Percentiles rank a stretch among this genome's conserved stretches.
Conservation (phyloP, 2,888 invertebrate species). For the Cosmopolites sordidus region DNA sequence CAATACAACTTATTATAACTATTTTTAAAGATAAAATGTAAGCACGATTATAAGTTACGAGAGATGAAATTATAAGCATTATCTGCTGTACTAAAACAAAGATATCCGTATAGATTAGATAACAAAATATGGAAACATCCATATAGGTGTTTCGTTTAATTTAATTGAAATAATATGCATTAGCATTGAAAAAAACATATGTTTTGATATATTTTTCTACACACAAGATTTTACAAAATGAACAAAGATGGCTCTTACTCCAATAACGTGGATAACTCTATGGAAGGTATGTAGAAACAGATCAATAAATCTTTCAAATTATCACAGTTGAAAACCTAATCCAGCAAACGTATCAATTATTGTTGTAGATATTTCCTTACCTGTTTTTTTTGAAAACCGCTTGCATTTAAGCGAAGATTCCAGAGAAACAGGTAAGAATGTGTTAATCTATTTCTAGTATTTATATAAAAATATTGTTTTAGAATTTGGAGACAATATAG, state of each 20-base stretch:
- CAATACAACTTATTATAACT: too few species aligned
- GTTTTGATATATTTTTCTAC: too few species aligned
- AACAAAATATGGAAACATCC: constrained; percentile 18
- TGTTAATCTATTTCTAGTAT: constrained; percentile 9
- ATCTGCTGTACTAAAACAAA: constrained; percentile 17
- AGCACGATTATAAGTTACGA: too few species aligned
- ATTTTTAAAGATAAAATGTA: too few species aligned
- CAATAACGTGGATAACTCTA: too few species aligned
- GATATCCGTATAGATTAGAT: constrained; percentile 25
- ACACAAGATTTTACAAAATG: too few species aligned
- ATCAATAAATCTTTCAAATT: too few species aligned
- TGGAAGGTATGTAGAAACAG: background rate
- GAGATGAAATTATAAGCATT: background rate
- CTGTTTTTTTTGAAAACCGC: constrained; percentile 12
- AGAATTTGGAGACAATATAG: constrained; percentile 6
- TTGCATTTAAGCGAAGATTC: background rate
- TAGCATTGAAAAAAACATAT: too few species aligned
- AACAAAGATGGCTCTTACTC: too few species aligned
- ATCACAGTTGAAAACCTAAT: too few species aligned
- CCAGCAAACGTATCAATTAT: background rate
- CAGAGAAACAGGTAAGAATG: constrained; percentile 19
- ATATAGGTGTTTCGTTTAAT: background rate
- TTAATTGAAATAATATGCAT: background rate
- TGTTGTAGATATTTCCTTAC: constrained; percentile 23
- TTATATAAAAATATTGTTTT: constrained; percentile 7